These are phyloP conservation scores for Callospermophilus lateralis DNA, from an alignment of 2,113 vertebrate genomes.

Conservation along the genomic window DNA sequence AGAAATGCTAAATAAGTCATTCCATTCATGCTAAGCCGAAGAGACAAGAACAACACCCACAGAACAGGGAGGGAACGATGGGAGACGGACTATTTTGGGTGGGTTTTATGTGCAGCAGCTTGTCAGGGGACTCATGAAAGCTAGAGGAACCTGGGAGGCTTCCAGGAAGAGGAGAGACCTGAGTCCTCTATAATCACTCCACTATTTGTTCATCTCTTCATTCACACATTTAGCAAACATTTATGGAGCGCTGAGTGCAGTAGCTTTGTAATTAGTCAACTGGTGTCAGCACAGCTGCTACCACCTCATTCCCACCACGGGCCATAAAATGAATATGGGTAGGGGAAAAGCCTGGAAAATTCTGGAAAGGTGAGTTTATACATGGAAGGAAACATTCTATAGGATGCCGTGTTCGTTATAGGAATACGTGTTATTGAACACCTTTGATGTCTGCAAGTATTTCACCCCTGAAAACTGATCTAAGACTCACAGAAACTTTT, in stretches of 20 bases:
- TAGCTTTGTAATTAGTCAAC: not conserved
- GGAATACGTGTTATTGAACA: not conserved
- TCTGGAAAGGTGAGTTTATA: not conserved
- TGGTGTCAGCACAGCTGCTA: not conserved
- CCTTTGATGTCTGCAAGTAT: not conserved
- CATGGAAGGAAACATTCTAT: not conserved
- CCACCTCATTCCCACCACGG: not conserved
- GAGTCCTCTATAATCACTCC: not conserved
- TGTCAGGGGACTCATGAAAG: not conserved
- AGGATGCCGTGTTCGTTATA: not conserved
- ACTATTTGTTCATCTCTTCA: not conserved
- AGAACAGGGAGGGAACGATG: not conserved
- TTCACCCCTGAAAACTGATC: not conserved
- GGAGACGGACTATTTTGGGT: not conserved
- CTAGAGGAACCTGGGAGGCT: not conserved
- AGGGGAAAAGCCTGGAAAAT: slow-evolving; percentile 46
- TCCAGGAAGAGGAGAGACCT: not conserved
- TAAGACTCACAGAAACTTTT: not conserved
- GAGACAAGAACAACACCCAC: not conserved
- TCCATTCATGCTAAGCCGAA: not conserved
- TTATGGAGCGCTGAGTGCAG: not conserved
- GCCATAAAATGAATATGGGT: not conserved
- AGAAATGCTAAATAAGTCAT: not conserved
- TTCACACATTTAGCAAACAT: not conserved
- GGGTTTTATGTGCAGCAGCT: not conserved